Conservation (phyloP, 2,113 vertebrate species). For the Pitta sordida region DNA sequence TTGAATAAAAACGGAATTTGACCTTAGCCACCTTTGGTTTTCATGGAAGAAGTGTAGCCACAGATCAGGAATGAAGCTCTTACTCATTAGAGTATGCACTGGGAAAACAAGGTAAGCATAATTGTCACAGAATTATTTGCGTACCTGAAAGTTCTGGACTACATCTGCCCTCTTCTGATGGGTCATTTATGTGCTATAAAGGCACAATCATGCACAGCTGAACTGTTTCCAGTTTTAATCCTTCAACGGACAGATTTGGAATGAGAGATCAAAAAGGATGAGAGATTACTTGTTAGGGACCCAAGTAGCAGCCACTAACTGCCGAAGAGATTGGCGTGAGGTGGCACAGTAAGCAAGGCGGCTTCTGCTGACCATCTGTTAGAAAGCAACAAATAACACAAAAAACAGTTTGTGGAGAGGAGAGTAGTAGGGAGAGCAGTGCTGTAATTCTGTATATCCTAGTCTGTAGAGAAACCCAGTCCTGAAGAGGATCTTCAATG, state of each 20-base stretch:
- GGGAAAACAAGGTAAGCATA: background rate
- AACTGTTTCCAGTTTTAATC: background rate
- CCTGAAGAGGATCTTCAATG: background rate
- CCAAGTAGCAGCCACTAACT: background rate
- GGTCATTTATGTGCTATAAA: background rate
- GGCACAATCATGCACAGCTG: background rate
- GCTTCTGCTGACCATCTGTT: background rate
- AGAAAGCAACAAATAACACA: background rate
- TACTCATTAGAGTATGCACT: background rate
- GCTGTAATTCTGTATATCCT: background rate
- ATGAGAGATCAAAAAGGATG: background rate
- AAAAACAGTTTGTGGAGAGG: fast-evolving
- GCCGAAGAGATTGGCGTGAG: background rate
- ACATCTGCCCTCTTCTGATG: background rate
- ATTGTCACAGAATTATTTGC: background rate
- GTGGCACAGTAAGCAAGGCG: background rate
- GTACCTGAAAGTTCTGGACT: background rate
- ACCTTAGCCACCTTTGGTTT: background rate
- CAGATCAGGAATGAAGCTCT: background rate
- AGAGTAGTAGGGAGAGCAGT: background rate
- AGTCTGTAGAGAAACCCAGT: background rate
- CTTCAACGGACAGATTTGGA: background rate
- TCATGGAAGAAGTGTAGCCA: background rate
- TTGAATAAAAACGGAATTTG: background rate
- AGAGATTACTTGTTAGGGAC: background rate